Conservation (phyloP, 2,113 vertebrate genomes). For the Corythaixoides concolor region DNA sequence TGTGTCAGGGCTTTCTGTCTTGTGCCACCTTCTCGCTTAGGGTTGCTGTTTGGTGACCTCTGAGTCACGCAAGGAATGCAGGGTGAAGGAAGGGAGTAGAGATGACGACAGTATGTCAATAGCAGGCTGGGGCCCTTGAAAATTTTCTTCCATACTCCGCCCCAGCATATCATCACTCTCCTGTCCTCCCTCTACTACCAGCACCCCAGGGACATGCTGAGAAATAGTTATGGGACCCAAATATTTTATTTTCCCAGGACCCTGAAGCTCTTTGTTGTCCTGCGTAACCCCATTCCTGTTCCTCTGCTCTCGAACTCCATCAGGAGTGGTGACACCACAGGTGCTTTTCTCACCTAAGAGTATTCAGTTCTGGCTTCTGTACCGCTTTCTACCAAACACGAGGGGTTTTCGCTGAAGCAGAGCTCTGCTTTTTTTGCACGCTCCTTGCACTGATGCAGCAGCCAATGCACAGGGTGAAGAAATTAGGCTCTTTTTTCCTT, state of each 20-base stretch:
- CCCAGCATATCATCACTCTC: neutral
- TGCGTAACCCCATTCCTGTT: neutral
- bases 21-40: neutral
- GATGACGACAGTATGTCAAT: neutral
- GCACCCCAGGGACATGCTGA: fast-evolving
- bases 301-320: neutral
- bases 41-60: neutral
- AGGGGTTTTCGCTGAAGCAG: fast-evolving
- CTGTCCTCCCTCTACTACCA: neutral
- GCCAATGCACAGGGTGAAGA: neutral
- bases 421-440: neutral
- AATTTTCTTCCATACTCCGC: neutral
- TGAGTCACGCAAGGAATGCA: neutral
- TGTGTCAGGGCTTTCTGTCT: neutral
- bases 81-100: neutral
- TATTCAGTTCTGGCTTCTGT: neutral
- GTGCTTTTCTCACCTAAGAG: neutral
- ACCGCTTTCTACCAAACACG: fast-evolving
- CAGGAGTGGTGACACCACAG: neutral
- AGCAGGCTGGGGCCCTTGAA: neutral
- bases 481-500: neutral
- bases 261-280: neutral
- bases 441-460: neutral
- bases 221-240: neutral
- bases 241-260: neutral